Conservation (phyloP, 2,888 invertebrate species). For the Platypus cylindrus region DNA sequence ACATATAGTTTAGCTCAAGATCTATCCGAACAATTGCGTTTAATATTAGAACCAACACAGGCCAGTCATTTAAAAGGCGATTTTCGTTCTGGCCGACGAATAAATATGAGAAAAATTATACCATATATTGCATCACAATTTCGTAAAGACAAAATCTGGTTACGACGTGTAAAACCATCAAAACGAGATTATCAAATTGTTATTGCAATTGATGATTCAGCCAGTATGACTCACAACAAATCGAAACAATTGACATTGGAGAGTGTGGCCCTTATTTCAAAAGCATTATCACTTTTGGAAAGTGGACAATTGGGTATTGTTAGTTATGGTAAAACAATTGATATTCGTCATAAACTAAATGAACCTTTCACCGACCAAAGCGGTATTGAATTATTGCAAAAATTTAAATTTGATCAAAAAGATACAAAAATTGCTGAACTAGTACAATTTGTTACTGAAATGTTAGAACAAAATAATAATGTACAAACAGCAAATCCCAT, state of each 20-base stretch:
- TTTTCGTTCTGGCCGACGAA: slow-evolving; percentile 88
- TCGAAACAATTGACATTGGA: slow-evolving; percentile 89
- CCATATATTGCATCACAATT: slow-evolving; percentile 99
- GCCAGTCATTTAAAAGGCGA: slow-evolving; percentile 88
- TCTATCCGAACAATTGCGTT: slow-evolving; percentile 83
- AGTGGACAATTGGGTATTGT: slow-evolving; percentile 86
- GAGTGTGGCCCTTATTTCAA: slow-evolving; percentile 80
- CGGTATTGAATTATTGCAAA: slow-evolving; percentile 69
- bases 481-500: slow-evolving; percentile 41
- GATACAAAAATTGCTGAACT: slow-evolving; percentile 78
- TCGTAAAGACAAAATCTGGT: slow-evolving; percentile 98
- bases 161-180: slow-evolving; percentile 87
- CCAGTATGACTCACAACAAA: slow-evolving; percentile 78
- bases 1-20: slow-evolving; percentile 60
- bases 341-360: slow-evolving; percentile 75
- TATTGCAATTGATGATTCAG: slow-evolving; percentile 93
- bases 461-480: slow-evolving; percentile 40
- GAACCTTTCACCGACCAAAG: slow-evolving; percentile 79
- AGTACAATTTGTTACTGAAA: slow-evolving; percentile 63
- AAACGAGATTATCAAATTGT: slow-evolving; percentile 93
- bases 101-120: slow-evolving; percentile 97
- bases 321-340: slow-evolving; percentile 78
- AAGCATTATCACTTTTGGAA: slow-evolving; percentile 83
- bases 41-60: slow-evolving; percentile 91
- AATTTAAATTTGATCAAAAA: slow-evolving; percentile 78